Percentiles rank a stretch among this genome's conserved stretches.
phyloP scores from a whole-genome alignment of 2,113 vertebrate species.

The Willisornis vidua region DNA sequence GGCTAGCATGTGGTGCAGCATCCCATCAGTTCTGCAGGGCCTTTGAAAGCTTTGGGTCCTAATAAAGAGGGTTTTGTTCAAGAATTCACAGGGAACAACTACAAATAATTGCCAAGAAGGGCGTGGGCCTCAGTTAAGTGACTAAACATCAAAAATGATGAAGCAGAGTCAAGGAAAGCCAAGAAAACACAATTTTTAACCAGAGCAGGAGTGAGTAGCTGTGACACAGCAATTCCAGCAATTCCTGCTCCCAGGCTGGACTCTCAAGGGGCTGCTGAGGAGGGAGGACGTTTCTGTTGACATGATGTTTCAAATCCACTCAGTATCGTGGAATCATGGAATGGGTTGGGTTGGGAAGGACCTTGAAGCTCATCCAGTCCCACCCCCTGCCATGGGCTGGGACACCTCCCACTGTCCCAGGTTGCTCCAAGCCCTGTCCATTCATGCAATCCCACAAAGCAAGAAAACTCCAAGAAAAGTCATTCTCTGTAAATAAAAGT shows the following conservation, averaged over 20 bases:
- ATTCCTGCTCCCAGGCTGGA: not conserved
- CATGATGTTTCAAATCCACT: rapidly evolving
- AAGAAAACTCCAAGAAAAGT: not conserved
- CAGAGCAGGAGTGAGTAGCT: rapidly evolving
- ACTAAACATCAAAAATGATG: not conserved
- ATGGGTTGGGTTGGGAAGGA: no score
- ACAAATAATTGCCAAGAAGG: conserved; percentile 1
- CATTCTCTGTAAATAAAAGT: rapidly evolving
- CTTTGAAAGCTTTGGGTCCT: not conserved
- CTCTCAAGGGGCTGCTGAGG: not conserved
- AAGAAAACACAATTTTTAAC: not conserved
- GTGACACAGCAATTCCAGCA: not conserved
- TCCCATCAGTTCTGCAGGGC: not conserved
- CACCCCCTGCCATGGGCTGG: not conserved
- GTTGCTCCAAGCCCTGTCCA: rapidly evolving
- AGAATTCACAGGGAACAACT: not conserved
- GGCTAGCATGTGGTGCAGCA: not conserved
- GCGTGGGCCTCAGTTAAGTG: not conserved
- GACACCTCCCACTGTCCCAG: not conserved
- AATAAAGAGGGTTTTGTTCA: conserved; percentile 8
- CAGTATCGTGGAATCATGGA: rapidly evolving
- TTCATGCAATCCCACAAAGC: not conserved
- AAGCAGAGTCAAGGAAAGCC: not conserved
- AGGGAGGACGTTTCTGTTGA: rapidly evolving
- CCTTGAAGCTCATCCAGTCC: not conserved